Evolutionary conservation across 2,797 vertebrate species (phyloP).

Genomic region (Acanthiza pusilla): DNA sequence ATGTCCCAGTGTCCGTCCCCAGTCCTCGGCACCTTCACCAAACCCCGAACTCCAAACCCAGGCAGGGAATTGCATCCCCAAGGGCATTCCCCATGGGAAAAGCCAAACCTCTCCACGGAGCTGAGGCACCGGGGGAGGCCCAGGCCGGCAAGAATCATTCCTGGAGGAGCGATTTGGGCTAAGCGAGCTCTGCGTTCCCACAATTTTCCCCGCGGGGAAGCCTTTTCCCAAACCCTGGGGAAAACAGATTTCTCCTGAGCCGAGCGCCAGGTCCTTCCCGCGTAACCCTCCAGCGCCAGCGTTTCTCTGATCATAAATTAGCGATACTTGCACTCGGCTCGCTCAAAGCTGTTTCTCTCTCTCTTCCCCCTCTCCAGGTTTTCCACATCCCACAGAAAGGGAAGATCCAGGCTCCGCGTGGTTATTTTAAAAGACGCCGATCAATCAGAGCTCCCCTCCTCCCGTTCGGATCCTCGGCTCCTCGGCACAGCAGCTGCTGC

Average conservation of each 20-base stretch:
- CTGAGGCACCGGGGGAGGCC: not conserved
- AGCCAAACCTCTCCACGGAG: not conserved
- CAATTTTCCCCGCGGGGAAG: not conserved
- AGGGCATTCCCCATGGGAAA: no score
- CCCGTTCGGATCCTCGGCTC: accelerated
- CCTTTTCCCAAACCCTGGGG: not conserved
- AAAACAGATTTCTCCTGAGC: not conserved
- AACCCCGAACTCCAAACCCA: not conserved
- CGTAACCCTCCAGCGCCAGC: not conserved
- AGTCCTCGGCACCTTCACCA: not conserved
- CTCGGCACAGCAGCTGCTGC: not conserved
- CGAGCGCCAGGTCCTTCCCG: not conserved
- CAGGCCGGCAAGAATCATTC: not conserved
- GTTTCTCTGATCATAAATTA: constrained; percentile 59
- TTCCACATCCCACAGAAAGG: constrained; percentile 32
- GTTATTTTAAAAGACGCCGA: not conserved
- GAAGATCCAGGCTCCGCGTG: not conserved
- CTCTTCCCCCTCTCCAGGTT: constrained; percentile 38
- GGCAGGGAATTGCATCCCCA: not conserved
- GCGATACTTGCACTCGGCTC: not conserved
- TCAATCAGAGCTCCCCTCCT: not conserved
- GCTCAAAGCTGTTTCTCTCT: constrained; percentile 5
- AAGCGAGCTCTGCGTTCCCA: not conserved
- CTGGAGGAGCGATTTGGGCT: not conserved
- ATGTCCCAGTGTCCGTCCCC: accelerated